Evolutionary conservation across 2,113 vertebrate genomes (phyloP), one percentile per base, ranked within the genome.

Genomic region (Phaethon lepturus): DNA sequence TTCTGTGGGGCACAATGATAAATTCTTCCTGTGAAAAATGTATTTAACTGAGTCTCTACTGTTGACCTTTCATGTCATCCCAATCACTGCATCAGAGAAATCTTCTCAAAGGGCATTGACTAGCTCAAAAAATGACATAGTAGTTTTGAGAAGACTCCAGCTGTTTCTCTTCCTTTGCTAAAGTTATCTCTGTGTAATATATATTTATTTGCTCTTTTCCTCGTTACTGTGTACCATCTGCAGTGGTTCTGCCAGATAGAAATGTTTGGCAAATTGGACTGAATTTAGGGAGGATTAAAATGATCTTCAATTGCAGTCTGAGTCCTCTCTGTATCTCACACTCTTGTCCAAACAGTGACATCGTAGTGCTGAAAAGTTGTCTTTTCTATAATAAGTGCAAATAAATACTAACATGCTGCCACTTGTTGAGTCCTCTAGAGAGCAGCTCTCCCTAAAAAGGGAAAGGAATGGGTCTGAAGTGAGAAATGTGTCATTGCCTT

Each of bases 401-500:
- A 74, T 64, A 90, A 78, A 66, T 72, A 72, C 28, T 71, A 56
- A 31, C 10, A n/a, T 58, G 22, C 76, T 85, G 33, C 16, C n/a
- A 64, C 47, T 89, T 62, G 7, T 11, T 59, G 73, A 89, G 33
- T 66, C 24, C 45, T 79, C 56, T 68, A 29, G 49, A 91, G 44
- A 91, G 17, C 49, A 82, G 33, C 24, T 93, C 66, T 92, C 80
- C 80, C 72, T 78, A 79, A 87, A 95, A 92, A 82, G 66, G 80
- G 53, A 89, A 93, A 89, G 40, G 42, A 96, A 95, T 76, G 31
- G 40, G 2, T 81, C 40, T 0, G 1, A 85, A 93, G 22, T 60
- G 40, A 81, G 68, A 97, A 92, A 68, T 75, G 13, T 93, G 66
- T 81, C 69, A 73, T 72, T 89, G 62, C 71, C 60, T 72, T 67